Percentiles rank a stretch among this genome's conserved stretches.
Evolutionary conservation across 2,888 invertebrate genomes (phyloP).

Genomic region (Hyposoter didymator): DNA sequence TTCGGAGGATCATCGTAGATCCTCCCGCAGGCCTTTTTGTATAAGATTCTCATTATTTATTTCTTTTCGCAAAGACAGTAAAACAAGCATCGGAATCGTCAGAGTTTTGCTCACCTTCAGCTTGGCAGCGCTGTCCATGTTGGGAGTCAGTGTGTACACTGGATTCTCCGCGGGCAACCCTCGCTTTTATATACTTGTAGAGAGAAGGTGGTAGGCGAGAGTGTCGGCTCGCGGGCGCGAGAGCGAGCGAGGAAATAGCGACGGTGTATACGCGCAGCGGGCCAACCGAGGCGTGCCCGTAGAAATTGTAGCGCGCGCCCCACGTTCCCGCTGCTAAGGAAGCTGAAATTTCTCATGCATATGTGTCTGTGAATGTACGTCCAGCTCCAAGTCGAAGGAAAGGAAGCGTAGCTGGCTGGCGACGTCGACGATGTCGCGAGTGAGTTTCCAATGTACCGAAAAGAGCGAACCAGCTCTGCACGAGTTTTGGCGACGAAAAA

Average conservation of each 20-base stretch:
- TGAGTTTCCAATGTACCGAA: conserved; percentile 3
- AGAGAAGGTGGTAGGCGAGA: conserved; percentile 51
- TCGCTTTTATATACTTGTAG: conserved; percentile 81
- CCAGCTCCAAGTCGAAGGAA: conserved; percentile 64
- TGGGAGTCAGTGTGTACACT: conserved; percentile 82
- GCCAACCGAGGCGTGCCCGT: conserved; percentile 68
- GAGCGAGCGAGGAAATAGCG: conserved; percentile 41
- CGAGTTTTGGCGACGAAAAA: conserved; percentile 17
- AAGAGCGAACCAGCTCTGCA: background rate
- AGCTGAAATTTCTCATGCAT: conserved; percentile 65
- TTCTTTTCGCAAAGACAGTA: background rate
- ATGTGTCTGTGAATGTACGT: conserved; percentile 9
- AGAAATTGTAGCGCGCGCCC: conserved; percentile 62
- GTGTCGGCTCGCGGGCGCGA: conserved; percentile 23
- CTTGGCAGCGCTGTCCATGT: conserved; percentile 82
- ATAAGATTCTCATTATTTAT: background rate
- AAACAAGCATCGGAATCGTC: background rate
- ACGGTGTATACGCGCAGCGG: conserved; percentile 45
- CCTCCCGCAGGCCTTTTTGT: background rate
- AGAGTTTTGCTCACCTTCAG: conserved; percentile 80
- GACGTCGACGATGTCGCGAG: conserved; percentile 29
- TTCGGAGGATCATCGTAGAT: background rate
- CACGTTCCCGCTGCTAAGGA: conserved; percentile 65
- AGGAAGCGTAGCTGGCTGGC: conserved; percentile 69
- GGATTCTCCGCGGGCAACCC: conserved; percentile 80